phyloP scores from a whole-genome alignment of 2,797 vertebrate genomes.

The Danio albolineatus region DNA sequence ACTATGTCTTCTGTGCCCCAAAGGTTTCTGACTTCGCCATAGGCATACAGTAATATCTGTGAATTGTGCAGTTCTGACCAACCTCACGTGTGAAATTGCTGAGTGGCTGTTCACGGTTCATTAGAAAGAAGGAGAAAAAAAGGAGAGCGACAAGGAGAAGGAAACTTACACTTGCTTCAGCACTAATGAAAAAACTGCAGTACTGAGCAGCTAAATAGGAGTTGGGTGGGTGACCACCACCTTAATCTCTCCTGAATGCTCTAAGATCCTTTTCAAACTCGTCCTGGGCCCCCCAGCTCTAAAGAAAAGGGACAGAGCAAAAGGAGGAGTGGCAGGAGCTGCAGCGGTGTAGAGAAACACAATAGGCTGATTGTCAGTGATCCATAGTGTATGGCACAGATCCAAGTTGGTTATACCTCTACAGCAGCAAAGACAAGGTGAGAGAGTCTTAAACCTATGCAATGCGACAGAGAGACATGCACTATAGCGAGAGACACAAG shows the following conservation, averaged over 20 bases:
- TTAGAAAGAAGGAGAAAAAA: background rate
- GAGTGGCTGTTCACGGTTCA: constrained; percentile 31
- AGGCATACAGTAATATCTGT: constrained; percentile 6
- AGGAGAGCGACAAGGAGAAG: constrained; percentile 15
- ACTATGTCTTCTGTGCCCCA: background rate
- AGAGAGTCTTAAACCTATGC: constrained; percentile 45
- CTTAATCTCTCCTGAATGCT: constrained; percentile 32
- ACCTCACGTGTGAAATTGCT: constrained; percentile 40
- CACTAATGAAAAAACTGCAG: constrained; percentile 41
- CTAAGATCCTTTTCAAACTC: constrained; percentile 30
- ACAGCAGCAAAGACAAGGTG: constrained; percentile 42
- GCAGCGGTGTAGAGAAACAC: constrained; percentile 37
- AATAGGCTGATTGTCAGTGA: constrained; percentile 34
- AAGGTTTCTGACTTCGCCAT: background rate
- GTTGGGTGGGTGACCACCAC: constrained; percentile 13
- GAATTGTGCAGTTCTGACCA: constrained; percentile 24
- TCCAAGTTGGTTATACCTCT: constrained; percentile 31
- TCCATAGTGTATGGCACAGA: constrained; percentile 41
- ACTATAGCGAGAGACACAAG: constrained; percentile 36
- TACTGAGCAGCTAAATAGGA: constrained; percentile 7
- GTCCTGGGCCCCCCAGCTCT: background rate
- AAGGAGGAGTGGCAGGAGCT: constrained; percentile 10
- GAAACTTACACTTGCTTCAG: constrained; percentile 28
- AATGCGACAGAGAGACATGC: constrained; percentile 44
- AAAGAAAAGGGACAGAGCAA: constrained; percentile 6